phyloP scores from a whole-genome alignment of 2,888 invertebrate genomes.

The Caenorhabditis plicata region DNA sequence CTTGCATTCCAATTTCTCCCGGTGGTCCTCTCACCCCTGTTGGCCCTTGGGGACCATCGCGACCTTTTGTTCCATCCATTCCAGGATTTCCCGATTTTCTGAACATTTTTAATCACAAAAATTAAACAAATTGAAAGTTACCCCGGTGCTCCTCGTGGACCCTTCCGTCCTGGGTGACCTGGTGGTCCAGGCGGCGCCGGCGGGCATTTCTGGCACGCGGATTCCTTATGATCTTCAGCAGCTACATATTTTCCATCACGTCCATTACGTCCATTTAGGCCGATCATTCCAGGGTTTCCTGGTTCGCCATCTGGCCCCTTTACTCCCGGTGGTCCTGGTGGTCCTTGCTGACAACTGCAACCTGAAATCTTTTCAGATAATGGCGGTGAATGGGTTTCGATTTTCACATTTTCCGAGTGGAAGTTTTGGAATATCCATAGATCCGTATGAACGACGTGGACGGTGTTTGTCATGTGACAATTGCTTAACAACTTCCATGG shows the following conservation, averaged over 20 bases:
- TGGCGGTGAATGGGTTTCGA: neutral
- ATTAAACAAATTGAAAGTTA: too few species aligned
- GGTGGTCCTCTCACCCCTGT: constrained; percentile 48
- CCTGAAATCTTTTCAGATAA: constrained; percentile 20
- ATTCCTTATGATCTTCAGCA: constrained; percentile 25
- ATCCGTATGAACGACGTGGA: constrained; percentile 34
- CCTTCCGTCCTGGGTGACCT: constrained; percentile 50
- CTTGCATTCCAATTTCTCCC: constrained; percentile 47
- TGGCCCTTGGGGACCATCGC: constrained; percentile 51
- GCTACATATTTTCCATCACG: constrained; percentile 40
- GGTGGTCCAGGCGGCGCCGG: constrained; percentile 48
- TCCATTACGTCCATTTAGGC: constrained; percentile 50
- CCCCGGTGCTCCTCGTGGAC: constrained; percentile 43
- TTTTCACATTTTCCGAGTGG: constrained; percentile 18
- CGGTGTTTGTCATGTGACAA: constrained; percentile 30
- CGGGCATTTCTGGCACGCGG: constrained; percentile 52
- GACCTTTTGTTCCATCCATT: constrained; percentile 34
- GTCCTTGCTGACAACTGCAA: constrained; percentile 53
- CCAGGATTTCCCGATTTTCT: constrained; percentile 38
- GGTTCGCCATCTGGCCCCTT: constrained; percentile 37
- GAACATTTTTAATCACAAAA: too few species aligned
- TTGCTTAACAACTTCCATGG: constrained; percentile 36
- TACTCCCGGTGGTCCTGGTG: constrained; percentile 40
- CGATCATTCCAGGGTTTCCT: constrained; percentile 38
- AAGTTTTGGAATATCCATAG: constrained; percentile 4